Percentiles rank a stretch among this genome's conserved stretches.
Evolutionary conservation across 2,888 invertebrate species (phyloP).

Genomic region (Tuberolachnus salignus): DNA sequence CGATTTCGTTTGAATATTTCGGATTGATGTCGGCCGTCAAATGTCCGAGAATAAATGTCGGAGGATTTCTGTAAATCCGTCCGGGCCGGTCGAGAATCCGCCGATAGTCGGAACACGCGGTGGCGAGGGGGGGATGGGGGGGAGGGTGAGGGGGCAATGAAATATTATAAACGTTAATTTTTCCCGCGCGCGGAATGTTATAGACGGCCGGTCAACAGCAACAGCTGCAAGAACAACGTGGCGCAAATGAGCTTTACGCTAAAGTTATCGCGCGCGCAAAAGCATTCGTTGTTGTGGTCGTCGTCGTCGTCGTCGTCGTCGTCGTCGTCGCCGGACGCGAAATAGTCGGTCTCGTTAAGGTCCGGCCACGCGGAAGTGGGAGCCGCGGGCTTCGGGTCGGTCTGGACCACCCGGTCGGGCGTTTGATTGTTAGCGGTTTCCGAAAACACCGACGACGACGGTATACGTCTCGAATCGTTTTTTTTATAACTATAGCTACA

Average conservation of each 20-base stretch:
- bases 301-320: background rate
- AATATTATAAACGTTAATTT: background rate
- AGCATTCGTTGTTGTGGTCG: background rate
- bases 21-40: no score
- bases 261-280: slow-evolving; percentile 2
- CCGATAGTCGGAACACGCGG: no score
- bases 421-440: slow-evolving; percentile 9
- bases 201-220: slow-evolving; percentile 11
- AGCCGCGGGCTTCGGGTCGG: slow-evolving; percentile 17
- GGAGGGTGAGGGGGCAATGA: background rate
- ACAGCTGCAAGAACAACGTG: slow-evolving; percentile 11
- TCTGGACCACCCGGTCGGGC: background rate
- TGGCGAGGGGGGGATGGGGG: no score
- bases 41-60: no score
- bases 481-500: slow-evolving; percentile 29
- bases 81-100: no score
- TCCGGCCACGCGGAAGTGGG: slow-evolving; percentile 5
- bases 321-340: background rate
- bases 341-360: slow-evolving; percentile 37
- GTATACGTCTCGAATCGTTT: slow-evolving; percentile 23
- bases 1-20: no score
- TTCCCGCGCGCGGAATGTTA: background rate
- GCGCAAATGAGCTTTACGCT: slow-evolving; percentile 29
- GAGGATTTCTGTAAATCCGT: no score
- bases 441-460: background rate